phyloP scores from a whole-genome alignment of 2,113 vertebrate genomes.

The Passer domesticus region DNA sequence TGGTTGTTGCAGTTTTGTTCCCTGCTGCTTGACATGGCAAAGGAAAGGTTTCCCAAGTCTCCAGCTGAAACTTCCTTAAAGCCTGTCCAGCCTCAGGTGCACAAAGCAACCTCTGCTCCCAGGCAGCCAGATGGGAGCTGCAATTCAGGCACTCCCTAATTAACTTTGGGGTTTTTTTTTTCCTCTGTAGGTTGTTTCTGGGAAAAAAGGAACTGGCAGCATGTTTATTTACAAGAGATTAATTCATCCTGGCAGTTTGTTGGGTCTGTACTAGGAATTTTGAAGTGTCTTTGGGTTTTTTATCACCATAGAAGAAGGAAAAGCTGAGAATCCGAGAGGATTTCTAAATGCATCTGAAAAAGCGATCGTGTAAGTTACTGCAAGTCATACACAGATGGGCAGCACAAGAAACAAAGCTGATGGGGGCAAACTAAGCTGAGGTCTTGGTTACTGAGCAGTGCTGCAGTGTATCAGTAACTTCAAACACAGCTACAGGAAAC shows the following conservation, averaged over 20 bases:
- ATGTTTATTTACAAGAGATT: background rate
- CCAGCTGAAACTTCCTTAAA: background rate
- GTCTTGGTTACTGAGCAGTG: background rate
- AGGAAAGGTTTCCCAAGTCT: background rate
- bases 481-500: background rate
- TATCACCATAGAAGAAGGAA: background rate
- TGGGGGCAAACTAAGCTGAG: background rate
- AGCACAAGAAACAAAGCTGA: background rate
- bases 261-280: background rate
- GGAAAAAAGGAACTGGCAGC: background rate
- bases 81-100: background rate
- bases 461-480: background rate
- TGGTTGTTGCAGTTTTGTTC: background rate
- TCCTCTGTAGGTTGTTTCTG: background rate
- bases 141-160: conserved; percentile 26
- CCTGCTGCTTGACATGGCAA: background rate
- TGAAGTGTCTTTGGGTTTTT: background rate
- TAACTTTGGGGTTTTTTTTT: background rate
- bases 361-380: background rate
- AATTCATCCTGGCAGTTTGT: background rate
- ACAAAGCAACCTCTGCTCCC: conserved; percentile 19
- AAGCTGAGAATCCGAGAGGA: background rate
- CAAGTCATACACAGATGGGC: background rate
- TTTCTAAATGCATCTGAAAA: background rate
- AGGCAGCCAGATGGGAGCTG: conserved; percentile 39